phyloP scores from a whole-genome alignment of 2,113 vertebrate species.

The Hymenochirus boettgeri region DNA sequence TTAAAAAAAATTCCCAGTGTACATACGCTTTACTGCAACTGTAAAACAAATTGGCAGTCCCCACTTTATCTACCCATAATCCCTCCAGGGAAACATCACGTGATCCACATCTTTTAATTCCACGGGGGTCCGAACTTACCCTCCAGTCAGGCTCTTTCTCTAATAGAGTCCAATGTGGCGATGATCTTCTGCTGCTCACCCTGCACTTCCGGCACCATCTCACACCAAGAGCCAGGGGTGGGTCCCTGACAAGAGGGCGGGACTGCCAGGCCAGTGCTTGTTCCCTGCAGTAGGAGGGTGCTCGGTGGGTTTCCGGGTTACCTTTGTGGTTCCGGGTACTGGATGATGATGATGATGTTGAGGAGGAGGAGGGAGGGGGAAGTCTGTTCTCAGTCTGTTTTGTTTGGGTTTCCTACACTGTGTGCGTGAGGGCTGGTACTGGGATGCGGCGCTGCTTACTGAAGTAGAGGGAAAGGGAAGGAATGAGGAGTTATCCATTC shows the following conservation, averaged over 20 bases:
- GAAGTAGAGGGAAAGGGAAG: neutral
- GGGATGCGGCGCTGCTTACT: neutral
- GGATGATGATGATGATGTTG: too few relatives aligned
- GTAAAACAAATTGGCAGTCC: too few relatives aligned
- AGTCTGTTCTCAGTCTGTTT: neutral
- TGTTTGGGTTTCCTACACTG: neutral
- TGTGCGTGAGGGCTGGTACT: neutral
- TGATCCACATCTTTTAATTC: too few relatives aligned
- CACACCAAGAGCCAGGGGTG: neutral
- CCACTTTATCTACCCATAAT: too few relatives aligned
- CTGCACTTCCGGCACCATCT: neutral
- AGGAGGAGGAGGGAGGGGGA: neutral
- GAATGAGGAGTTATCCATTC: neutral
- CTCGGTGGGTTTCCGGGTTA: conserved; percentile 25
- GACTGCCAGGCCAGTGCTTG: neutral
- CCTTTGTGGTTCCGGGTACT: conserved; percentile 28
- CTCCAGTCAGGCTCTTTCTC: too few relatives aligned
- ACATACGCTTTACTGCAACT: too few relatives aligned
- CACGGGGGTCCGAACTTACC: too few relatives aligned
- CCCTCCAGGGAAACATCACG: too few relatives aligned
- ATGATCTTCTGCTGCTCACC: neutral
- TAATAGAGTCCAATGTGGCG: neutral
- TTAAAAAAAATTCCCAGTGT: too few relatives aligned
- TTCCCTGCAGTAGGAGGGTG: neutral
- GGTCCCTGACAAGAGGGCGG: neutral